Base-by-base conservation (phyloP, 1,140 invertebrate species). In the Limonius californicus region DNA sequence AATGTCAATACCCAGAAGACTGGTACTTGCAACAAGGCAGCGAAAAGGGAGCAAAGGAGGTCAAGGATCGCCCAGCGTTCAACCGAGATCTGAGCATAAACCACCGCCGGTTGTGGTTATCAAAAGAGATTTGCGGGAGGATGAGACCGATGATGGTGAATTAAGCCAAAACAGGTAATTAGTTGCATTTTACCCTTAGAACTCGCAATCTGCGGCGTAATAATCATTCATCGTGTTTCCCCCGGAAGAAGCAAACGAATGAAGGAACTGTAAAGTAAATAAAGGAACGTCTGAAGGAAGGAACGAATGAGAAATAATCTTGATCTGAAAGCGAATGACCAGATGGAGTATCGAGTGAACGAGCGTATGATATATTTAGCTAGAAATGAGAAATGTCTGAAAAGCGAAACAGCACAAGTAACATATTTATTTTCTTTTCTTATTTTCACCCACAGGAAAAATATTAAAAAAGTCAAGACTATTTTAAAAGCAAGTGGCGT, bases 1-100 rank as follows among this genome's bases (percentile, higher is more conserved):
- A 70, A 98, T 99, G 94, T 98, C 95, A 68, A 99, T 99, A 79
- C 97, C 97, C 0, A 84, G 95, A 70, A 85, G 97, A 68, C 83
- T 99, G 68, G 88, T 99, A 18, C 83, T 99, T 54, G 95, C 93
- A 62, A 97, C 94, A 45, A 85, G 95, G 64, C 90, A 89, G 70
- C 82, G 88, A 61, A 87, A 87, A 77, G 82, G 82, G 76, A 71
- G 67, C 39, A 85, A 85, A 80, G 89, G 80, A 59, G 85, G 81
- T 0, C 84, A 81, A 30, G 83, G 85, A 6, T 87, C 87, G 1
- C 86, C 87, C 12, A 87, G 83, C 21, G 77, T 87, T 27, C 83
- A 85, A 56, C 83, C 85, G 35, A 79, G 86, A 42, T 82, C 87
- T 1, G 92, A 94, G 73, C 89, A 90, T 73, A 94, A 94, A 75